Evolutionary conservation across 1,140 invertebrate species (phyloP).

Genomic region (Anastrepha ludens): DNA sequence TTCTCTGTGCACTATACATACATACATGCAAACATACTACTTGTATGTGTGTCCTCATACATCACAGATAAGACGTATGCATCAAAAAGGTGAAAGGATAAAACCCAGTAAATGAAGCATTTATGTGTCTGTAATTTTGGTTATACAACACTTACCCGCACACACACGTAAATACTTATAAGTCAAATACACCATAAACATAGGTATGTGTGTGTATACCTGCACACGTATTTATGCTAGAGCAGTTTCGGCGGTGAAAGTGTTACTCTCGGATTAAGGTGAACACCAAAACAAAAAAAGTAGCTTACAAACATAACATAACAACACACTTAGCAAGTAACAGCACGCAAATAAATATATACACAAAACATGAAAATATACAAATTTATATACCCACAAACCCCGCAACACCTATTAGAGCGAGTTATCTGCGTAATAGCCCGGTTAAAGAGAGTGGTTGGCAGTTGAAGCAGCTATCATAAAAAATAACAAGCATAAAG

Average conservation of each 20-base stretch:
- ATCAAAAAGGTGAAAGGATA: not conserved
- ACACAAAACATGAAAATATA: not conserved
- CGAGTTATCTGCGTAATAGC: not conserved
- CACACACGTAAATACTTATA: not conserved
- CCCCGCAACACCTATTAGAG: not conserved
- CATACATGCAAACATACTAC: too few relatives aligned
- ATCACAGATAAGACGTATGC: too few relatives aligned
- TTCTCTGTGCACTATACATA: too few relatives aligned
- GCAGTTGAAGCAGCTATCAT: not conserved
- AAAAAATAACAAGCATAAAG: constrained; percentile 29
- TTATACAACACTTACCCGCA: not conserved
- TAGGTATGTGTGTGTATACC: not conserved
- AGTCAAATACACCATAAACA: not conserved
- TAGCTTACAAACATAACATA: not conserved
- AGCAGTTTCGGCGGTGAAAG: not conserved
- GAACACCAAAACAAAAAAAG: not conserved
- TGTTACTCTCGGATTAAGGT: not conserved
- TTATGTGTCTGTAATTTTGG: not conserved
- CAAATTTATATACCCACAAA: not conserved
- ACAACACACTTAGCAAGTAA: not conserved
- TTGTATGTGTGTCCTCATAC: not conserved
- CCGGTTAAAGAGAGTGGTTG: not conserved
- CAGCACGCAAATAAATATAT: not conserved
- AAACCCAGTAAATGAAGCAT: not conserved
- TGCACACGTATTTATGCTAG: too few relatives aligned